Conservation (phyloP, 2,797 vertebrate genomes). For the Pangasius sanitwongsei region DNA sequence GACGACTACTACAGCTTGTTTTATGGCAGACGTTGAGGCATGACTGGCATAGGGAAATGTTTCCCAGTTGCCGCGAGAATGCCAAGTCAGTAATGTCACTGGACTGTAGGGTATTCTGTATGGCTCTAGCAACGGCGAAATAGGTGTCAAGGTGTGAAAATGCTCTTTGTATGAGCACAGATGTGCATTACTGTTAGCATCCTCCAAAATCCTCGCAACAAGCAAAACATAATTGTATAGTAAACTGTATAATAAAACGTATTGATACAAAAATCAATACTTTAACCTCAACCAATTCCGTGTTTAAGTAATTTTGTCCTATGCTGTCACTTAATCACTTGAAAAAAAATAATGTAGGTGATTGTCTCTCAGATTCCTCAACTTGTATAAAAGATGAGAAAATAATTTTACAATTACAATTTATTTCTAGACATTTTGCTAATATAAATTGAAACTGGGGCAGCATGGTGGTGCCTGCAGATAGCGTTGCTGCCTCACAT, state of each 20-base stretch:
- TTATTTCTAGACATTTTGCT: background rate
- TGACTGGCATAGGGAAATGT: background rate
- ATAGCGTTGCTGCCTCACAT: background rate
- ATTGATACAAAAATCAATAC: background rate
- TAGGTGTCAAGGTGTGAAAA: background rate
- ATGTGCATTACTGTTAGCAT: background rate
- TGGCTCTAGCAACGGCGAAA: background rate
- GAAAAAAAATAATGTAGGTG: background rate
- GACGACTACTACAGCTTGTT: background rate
- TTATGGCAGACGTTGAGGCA: background rate
- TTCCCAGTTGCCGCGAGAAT: background rate
- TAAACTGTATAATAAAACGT: too few relatives aligned
- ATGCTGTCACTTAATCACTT: background rate
- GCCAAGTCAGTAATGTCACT: background rate
- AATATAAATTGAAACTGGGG: too few relatives aligned
- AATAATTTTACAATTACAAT: background rate
- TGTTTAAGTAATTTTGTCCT: background rate
- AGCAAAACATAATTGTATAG: background rate
- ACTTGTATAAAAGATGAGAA: background rate
- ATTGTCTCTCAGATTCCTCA: background rate
- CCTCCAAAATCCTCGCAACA: background rate
- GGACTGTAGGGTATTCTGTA: background rate
- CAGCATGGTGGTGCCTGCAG: background rate
- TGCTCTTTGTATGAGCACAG: background rate
- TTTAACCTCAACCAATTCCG: background rate